These are phyloP conservation scores for Halictus quadricinctus DNA, from an alignment of 2,888 invertebrate species.

Conservation along the genomic window DNA sequence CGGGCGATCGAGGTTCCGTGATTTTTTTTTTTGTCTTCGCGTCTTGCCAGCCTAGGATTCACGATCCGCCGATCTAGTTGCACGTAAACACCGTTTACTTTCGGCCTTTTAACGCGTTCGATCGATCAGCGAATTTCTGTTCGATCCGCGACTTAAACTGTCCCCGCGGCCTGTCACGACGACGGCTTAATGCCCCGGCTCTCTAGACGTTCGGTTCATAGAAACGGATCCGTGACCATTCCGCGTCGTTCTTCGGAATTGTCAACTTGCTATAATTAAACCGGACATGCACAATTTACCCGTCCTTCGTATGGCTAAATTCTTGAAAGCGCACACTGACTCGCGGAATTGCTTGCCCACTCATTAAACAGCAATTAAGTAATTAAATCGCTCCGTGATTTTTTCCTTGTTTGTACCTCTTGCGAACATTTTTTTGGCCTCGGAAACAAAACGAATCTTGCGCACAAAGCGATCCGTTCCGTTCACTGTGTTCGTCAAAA, in stretches of 20 bases:
- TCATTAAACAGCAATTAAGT: background rate
- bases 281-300: constrained; percentile 5
- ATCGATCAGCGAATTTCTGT: constrained; percentile 30
- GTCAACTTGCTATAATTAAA: background rate
- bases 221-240: constrained; percentile 6
- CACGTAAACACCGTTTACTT: constrained; percentile 6
- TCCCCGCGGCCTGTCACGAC: constrained; percentile 1
- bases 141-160: background rate
- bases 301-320: background rate
- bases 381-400: background rate
- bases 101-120: constrained; percentile 23
- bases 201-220: background rate
- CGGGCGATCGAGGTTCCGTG: constrained; percentile 46
- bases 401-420: background rate
- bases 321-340: background rate
- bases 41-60: constrained; percentile 36
- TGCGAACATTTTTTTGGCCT: background rate
- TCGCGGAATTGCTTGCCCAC: background rate
- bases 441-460: background rate
- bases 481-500: no score
- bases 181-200: background rate
- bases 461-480: no score
- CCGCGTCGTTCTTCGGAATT: background rate
- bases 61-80: constrained; percentile 43
- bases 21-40: constrained; percentile 37